Conservation (phyloP, 2,888 invertebrate genomes). For the Liodrosophila aerea region DNA sequence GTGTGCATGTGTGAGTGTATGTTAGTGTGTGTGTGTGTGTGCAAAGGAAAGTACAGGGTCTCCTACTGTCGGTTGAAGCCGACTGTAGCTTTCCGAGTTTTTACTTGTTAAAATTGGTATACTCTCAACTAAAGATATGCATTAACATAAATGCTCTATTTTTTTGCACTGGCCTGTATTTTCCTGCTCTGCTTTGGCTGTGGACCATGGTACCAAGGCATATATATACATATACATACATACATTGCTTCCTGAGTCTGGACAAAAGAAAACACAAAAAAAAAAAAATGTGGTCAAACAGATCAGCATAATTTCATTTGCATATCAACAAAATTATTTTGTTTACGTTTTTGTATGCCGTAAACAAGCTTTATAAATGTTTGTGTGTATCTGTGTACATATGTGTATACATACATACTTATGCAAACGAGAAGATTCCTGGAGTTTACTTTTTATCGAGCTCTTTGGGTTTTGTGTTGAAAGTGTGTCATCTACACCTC, state of each 20-base stretch:
- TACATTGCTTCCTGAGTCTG: slow-evolving; percentile 30
- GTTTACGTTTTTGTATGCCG: slow-evolving; percentile 63
- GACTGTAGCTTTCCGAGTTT: too few species aligned
- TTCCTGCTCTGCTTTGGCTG: too few species aligned
- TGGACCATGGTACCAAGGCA: too few species aligned
- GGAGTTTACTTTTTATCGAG: slow-evolving; percentile 30
- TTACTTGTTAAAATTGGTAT: too few species aligned
- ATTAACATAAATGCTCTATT: too few species aligned
- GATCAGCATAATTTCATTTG: slow-evolving; percentile 77
- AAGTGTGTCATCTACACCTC: slow-evolving; percentile 22
- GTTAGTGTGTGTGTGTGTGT: too few species aligned
- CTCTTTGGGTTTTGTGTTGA: slow-evolving; percentile 23
- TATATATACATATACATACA: too few species aligned
- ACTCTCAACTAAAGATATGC: too few species aligned
- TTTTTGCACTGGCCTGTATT: too few species aligned
- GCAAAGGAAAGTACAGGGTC: too few species aligned
- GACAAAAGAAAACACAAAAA: slow-evolving; percentile 10
- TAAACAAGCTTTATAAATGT: slow-evolving; percentile 45
- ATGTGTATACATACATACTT: slow-evolving; percentile 5
- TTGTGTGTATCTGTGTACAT: slow-evolving; percentile 1
- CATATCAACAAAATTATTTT: slow-evolving; percentile 76
- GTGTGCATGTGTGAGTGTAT: too few species aligned
- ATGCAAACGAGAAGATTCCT: slow-evolving; percentile 15
- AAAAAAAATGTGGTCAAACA: slow-evolving; percentile 38
- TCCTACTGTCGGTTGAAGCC: too few species aligned